Conservation (phyloP, 92 coral and sea anemone genomes). For the Palythoa grandiflora region DNA sequence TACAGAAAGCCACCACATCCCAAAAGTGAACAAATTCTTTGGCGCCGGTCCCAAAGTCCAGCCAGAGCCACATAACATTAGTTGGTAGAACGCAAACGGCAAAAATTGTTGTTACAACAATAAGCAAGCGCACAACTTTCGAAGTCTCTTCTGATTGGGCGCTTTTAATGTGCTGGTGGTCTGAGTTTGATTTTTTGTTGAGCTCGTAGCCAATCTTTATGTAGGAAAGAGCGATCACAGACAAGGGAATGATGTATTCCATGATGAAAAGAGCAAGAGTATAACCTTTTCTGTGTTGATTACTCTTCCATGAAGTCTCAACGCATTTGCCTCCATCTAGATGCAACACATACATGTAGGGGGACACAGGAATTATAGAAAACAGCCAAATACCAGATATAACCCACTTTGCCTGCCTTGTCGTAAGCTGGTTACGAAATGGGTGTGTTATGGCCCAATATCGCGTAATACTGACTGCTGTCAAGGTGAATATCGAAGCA, state of each 20-base stretch:
- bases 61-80: slow-evolving; percentile 95
- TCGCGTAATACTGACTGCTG: slow-evolving; percentile 92
- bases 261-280: slow-evolving; percentile 77
- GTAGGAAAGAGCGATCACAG: slow-evolving; percentile 77
- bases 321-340: slow-evolving; percentile 62
- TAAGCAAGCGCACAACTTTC: slow-evolving; percentile 89
- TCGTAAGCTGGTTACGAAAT: slow-evolving; percentile 80
- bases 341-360: slow-evolving; percentile 76
- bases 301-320: slow-evolving; percentile 72
- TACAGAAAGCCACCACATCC: slow-evolving; percentile 91
- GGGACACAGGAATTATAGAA: slow-evolving; percentile 82
- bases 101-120: slow-evolving; percentile 82
- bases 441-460: slow-evolving; percentile 96
- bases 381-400: slow-evolving; percentile 79
- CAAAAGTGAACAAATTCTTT: slow-evolving; percentile 67
- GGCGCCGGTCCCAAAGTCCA: slow-evolving; percentile 89
- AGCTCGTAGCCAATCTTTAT: slow-evolving; percentile 81
- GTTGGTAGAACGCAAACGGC: slow-evolving; percentile 90
- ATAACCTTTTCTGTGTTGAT: slow-evolving; percentile 71
- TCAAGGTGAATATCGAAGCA: slow-evolving; percentile 92
- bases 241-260: slow-evolving; percentile 78
- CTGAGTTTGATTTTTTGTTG: slow-evolving; percentile 66
- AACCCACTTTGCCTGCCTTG: slow-evolving; percentile 70
- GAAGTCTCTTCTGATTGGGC: slow-evolving; percentile 81
- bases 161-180: slow-evolving; percentile 68